Evolutionary conservation across 2,113 vertebrate genomes (phyloP), one percentile per base, ranked within the genome.

Genomic region (Elephantulus edwardii): DNA sequence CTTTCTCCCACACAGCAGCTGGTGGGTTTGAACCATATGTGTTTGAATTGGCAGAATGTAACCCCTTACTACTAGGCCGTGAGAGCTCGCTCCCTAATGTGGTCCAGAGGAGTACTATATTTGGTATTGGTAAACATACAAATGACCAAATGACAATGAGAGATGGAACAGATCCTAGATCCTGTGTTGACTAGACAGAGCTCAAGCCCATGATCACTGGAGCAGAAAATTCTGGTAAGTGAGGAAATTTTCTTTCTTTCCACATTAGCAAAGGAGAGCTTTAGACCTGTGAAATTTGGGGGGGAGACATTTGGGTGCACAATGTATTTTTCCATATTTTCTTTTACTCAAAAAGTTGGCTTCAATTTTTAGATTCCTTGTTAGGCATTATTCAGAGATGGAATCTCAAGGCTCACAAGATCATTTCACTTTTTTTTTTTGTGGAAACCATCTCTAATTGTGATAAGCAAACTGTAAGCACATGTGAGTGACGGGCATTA

Each of bases 301-400:
- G 76, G 50, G 33, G 42, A 89, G 60, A 40, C 44, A n/a, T 91
- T 74, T 74, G 28, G 16, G n/a, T 68, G 3, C 22, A 42, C 66
- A 50, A 74, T 22, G 10, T 74, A 40, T 33, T 40, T 91, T 76
- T n/a, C 66, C 68, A 8, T 74, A 40, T 90, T 90, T 56, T 26
- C 33, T 66, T 56, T 80, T 19, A 58, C n/a, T 44, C 48, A 52
- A 68, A 81, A 70, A 5, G 50, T 17, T 76, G 68, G 6, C 8
- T 81, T 75, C 56, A 28, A 26, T 79, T 48, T 64, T 54, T 72
- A 89, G 30, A 13, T 89, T 89, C 46, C 38, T 74, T 93, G 40
- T 74, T 64, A 14, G 62, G 17, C 46, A 64, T 24, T 33, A 46
- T 74, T 75, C n/a, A 54, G 38, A 50, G 56, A 48, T 85, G 19